phyloP scores from a whole-genome alignment of 2,888 invertebrate species.

The Galeopsomyia nigrocyanea region DNA sequence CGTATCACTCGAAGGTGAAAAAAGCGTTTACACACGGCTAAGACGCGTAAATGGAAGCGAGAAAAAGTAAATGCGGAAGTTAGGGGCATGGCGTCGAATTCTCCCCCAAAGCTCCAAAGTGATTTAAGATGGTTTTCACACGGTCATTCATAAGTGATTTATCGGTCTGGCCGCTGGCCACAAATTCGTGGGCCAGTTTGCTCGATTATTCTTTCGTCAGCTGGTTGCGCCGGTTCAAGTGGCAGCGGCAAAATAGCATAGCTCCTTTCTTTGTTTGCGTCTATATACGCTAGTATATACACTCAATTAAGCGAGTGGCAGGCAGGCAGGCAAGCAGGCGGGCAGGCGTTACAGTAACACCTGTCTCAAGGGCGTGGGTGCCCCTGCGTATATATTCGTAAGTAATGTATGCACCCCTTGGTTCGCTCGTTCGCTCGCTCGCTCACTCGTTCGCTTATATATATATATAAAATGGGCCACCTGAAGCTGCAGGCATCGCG shows the following conservation, averaged over 20 bases:
- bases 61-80: slow-evolving; percentile 12
- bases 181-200: slow-evolving; percentile 11
- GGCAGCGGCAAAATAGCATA: too few relatives aligned
- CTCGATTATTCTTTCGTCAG: slow-evolving; percentile 41
- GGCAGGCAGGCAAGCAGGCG: too few relatives aligned
- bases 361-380: slow-evolving; percentile 65
- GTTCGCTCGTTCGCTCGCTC: slow-evolving; percentile 42
- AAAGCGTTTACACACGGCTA: too few relatives aligned
- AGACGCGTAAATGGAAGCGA: not conserved
- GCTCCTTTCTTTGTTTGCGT: slow-evolving; percentile 2
- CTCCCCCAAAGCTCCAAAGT: slow-evolving; percentile 3
- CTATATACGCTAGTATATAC: slow-evolving; percentile 2
- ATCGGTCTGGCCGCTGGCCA: slow-evolving; percentile 37
- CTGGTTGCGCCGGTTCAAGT: slow-evolving; percentile 37
- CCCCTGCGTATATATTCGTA: slow-evolving; percentile 52
- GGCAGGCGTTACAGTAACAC: slow-evolving; percentile 59
- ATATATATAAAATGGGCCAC: slow-evolving; percentile 59
- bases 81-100: too few relatives aligned
- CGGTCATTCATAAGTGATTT: slow-evolving; percentile 40
- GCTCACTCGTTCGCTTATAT: too few relatives aligned
- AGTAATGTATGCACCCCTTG: slow-evolving; percentile 68
- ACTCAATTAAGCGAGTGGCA: slow-evolving; percentile 41
- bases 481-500: slow-evolving; percentile 65
- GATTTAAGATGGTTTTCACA: slow-evolving; percentile 40
- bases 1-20: too few relatives aligned